These are phyloP conservation scores for Allacma fusca DNA, from an alignment of 2,888 invertebrate species.

Conservation along the genomic window DNA sequence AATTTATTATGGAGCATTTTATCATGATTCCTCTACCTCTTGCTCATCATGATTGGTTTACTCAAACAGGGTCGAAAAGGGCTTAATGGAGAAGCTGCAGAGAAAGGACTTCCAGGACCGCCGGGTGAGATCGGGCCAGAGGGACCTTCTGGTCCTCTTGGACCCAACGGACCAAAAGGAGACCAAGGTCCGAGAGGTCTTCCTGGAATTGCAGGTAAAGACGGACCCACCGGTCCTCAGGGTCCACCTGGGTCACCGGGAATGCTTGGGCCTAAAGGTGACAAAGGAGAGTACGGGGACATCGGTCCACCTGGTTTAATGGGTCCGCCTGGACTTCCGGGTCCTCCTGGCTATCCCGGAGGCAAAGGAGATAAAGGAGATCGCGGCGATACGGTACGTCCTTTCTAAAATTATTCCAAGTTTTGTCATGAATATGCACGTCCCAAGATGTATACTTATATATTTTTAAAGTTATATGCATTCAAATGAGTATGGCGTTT, in stretches of 20 bases:
- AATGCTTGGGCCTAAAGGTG: constrained; percentile 84
- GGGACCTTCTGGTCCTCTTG: constrained; percentile 62
- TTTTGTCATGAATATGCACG: neutral
- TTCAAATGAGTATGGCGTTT: no score
- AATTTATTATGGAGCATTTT: no score
- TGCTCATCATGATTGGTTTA: no score
- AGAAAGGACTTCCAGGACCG: constrained; percentile 73
- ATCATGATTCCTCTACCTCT: no score
- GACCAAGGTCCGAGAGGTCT: constrained; percentile 42
- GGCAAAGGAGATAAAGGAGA: constrained; percentile 90
- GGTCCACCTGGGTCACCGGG: constrained; percentile 66
- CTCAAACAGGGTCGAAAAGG: constrained; percentile 67
- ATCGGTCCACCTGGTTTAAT: constrained; percentile 81
- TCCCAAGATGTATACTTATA: no score
- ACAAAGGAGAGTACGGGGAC: constrained; percentile 87
- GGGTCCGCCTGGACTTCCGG: constrained; percentile 55
- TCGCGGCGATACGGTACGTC: constrained; percentile 88
- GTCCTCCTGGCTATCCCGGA: constrained; percentile 74
- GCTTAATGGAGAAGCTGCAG: constrained; percentile 69
- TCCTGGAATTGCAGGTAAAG: constrained; percentile 71
- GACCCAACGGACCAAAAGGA: constrained; percentile 54
- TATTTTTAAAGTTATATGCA: no score
- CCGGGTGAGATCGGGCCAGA: constrained; percentile 67
- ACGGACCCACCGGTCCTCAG: constrained; percentile 83
- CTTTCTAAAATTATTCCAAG: neutral